A percentile compares a stretch with the other conserved stretches of the same genome.
Evolutionary conservation across 2,797 vertebrate genomes (phyloP).

Genomic region (Mycteria americana): DNA sequence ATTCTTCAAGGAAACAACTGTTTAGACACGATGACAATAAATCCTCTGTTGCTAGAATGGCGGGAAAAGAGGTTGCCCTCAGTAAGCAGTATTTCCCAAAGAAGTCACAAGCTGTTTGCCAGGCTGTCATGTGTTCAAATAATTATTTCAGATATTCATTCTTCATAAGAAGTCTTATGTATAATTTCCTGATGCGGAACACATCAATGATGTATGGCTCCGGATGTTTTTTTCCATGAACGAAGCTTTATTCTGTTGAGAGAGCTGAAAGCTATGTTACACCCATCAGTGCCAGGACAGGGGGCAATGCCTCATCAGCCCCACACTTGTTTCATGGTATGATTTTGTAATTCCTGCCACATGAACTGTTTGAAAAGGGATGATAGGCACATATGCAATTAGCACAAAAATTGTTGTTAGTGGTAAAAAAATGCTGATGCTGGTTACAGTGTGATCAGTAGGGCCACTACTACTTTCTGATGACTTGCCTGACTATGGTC

Average conservation of each 20-base stretch:
- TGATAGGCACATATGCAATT: background rate
- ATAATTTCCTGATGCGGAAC: conserved; percentile 12
- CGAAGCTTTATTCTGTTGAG: background rate
- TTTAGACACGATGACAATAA: conserved; percentile 54
- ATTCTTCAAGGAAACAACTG: conserved; percentile 51
- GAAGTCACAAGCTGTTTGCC: conserved; percentile 10
- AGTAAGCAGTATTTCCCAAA: conserved; percentile 44
- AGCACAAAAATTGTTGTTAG: background rate
- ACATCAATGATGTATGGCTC: background rate
- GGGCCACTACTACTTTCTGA: background rate
- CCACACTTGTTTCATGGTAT: background rate
- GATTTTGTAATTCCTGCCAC: background rate
- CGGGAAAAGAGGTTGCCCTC: conserved; percentile 16
- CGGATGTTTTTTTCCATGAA: background rate
- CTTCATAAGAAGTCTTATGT: conserved; percentile 29
- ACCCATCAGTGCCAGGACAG: background rate
- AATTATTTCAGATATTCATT: conserved; percentile 56
- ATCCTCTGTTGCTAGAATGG: conserved; percentile 43
- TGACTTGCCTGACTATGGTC: background rate
- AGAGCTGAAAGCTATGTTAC: background rate
- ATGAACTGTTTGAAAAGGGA: background rate
- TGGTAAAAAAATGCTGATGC: background rate
- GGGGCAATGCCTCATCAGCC: background rate
- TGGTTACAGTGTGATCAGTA: background rate
- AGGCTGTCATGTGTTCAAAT: conserved; percentile 52